Conservation (phyloP, 2,113 vertebrate genomes). For the Promerops cafer region DNA sequence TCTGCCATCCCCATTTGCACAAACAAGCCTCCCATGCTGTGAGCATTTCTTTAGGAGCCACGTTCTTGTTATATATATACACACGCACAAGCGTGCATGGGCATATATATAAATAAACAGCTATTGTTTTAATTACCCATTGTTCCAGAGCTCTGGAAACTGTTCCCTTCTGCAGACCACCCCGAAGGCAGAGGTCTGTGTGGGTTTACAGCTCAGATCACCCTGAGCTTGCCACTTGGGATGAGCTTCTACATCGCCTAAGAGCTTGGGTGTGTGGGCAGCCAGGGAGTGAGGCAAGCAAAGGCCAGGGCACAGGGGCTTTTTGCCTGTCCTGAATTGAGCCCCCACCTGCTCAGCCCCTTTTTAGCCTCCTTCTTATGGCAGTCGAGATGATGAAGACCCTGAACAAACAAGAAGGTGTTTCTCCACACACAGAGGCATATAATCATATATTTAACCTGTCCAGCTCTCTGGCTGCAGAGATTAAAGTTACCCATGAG, state of each 20-base stretch:
- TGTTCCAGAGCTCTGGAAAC: slow-evolving; percentile 54
- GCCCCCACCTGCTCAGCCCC: neutral
- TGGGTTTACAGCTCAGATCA: neutral
- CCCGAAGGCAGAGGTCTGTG: neutral
- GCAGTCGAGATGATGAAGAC: neutral
- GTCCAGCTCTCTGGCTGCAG: neutral
- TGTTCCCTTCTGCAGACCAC: slow-evolving; percentile 40
- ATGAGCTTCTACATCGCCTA: neutral
- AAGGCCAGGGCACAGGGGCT: neutral
- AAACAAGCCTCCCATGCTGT: neutral
- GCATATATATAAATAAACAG: slow-evolving; percentile 9
- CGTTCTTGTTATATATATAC: neutral
- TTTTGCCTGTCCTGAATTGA: neutral
- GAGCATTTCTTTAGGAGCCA: neutral
- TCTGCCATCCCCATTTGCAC: neutral
- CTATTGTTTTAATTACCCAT: slow-evolving; percentile 58
- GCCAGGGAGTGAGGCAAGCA: neutral
- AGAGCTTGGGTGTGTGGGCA: fast-evolving
- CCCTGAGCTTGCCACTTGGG: neutral
- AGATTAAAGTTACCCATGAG: neutral
- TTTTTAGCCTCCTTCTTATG: neutral
- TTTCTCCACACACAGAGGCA: neutral
- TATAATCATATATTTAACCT: neutral
- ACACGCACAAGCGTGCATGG: fast-evolving
- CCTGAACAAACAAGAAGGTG: neutral